Base-by-base conservation (phyloP, 1,140 invertebrate genomes). In the Micrasema minimum region DNA sequence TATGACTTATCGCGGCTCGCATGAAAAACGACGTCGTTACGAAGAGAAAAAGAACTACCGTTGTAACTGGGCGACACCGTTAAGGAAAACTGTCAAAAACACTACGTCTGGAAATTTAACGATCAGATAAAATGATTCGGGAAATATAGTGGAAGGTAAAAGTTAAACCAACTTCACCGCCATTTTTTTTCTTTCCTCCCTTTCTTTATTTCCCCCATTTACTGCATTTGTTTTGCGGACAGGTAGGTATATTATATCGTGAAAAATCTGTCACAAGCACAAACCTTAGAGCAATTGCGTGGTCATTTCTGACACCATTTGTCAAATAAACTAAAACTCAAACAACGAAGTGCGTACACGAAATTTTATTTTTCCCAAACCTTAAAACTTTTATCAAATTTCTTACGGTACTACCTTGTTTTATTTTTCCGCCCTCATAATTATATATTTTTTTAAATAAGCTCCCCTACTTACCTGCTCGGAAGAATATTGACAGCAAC, bases 91-190 rank as follows among this genome's bases (percentile, higher is more conserved):
- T 66, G 72, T 73, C 72, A 73, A 66, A 73, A 73, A 73, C 72
- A 73, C 72, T 73, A 66, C 72, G 66, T 61, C 72, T 69, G 66
- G 45, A 66, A 66, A 61, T 68, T 73, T 73, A 73, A 73, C 72
- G 67, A 73, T 73, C 72, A 69, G 72, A 73, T 73, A 73, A 73
- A 73, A 66, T 69, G 59, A 68, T 66, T 69, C 66, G 26, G 45
- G 57, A 69, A 51, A 69, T 64, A 64, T 18, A 55, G 38, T 38
- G 38, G 35, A 55, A 55, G 26, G 26, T 11, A 12, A 55, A 18
- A 59, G 14, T 35, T 6, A 45, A 48, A 48, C 16, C 16, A 43
- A 43, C 41, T 20, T 14, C 31, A 16, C 7, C 31, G 22, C 16
- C 31, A 41, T 38, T 38, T 31, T 59, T 22, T 35, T 18, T 18